Evolutionary conservation across 2,113 vertebrate species (phyloP), one percentile per base, ranked within the genome.

Genomic region (Ibidorhyncha struthersii): DNA sequence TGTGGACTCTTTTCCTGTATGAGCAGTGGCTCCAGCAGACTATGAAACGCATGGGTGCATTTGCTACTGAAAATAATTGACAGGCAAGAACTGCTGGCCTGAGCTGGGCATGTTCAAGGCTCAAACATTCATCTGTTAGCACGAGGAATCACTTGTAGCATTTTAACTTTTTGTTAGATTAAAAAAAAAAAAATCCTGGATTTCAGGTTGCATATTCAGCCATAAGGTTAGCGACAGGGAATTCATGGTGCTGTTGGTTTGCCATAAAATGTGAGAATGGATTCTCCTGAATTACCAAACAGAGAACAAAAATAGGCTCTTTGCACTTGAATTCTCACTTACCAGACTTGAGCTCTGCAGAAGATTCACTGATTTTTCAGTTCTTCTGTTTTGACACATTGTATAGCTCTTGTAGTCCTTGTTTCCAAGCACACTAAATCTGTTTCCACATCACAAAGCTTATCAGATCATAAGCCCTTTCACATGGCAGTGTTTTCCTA

Each of bases 81-180:
- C 70, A 85, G 69, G 29, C 41, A 76, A 67, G 40, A 85, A 17
- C 10, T 72, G n/a, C 66, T 81, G 47, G 34, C 32, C 45, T 74
- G 67, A 92, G 84, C 34, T 87, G 61, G 26, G 40, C 40, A 23
- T 41, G 26, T 50, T 78, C 59, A 59, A 52, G 77, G 43, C 74
- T 94, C 52, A 71, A 41, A 62, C 2, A 1, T 71, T 86, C 9
- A 3, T 56, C 36, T 81, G 3, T 63, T 49, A 84, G 36, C 56
- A 25, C 34, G 67, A 2, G 11, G 55, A 76, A 82, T 63, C 43
- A n/a, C 43, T 41, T 0, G 0, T 15, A 23, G 12, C 2, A 2
- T 29, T 76, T 72, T 63, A 27, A 66, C 10, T 1, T 62, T 88
- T 66, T 63, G 45, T 52, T 65, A 56, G 32, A 43, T 40, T 5